Evolutionary conservation across 2,888 invertebrate species (phyloP).

Genomic region (Cecidostiba fungosa): DNA sequence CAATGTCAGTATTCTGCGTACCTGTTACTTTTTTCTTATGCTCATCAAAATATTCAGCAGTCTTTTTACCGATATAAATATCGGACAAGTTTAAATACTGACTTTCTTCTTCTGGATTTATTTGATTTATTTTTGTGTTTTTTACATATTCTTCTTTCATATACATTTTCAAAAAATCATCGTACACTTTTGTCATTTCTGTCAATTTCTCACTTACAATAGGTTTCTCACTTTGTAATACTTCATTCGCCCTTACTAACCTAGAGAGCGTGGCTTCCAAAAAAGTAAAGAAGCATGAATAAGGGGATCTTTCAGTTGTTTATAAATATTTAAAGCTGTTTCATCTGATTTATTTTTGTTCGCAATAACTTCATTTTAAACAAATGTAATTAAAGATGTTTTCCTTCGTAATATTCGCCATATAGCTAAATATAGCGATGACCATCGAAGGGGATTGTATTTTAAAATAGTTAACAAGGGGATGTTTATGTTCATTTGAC

Average conservation of each 20-base stretch:
- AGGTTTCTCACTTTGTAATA: constrained; percentile 5
- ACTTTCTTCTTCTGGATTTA: neutral
- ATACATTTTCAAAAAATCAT: constrained; percentile 20
- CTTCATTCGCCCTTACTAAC: neutral
- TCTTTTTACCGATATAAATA: neutral
- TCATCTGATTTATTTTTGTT: neutral
- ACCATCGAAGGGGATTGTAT: neutral
- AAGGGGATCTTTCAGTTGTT: neutral
- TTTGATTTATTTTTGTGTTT: neutral
- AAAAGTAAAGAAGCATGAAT: neutral
- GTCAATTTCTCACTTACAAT: neutral
- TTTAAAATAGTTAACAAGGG: neutral
- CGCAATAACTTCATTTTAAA: neutral
- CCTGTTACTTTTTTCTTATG: neutral
- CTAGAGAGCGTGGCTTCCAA: neutral
- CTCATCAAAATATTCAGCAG: neutral
- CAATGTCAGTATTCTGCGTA: neutral
- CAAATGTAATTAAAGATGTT: neutral
- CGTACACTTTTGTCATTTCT: neutral
- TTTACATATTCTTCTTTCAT: constrained; percentile 16
- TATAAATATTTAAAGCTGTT: neutral
- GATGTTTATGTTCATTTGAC: neutral
- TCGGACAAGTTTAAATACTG: neutral
- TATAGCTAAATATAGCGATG: neutral
- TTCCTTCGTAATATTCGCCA: neutral